Conservation (phyloP, 2,888 invertebrate species). For the Plagodis pulveraria region DNA sequence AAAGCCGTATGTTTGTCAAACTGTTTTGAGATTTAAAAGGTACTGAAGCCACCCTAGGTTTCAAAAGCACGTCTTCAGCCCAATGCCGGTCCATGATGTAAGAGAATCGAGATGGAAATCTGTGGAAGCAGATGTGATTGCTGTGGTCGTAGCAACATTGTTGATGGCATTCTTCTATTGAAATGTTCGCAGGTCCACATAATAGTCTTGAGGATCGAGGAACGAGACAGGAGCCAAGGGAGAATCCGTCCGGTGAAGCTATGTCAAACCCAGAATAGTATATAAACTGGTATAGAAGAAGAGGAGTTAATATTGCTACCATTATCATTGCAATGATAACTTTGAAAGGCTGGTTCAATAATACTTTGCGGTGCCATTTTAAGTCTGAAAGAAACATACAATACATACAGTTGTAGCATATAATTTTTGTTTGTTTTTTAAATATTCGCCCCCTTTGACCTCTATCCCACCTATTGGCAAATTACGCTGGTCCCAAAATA, state of each 20-base stretch:
- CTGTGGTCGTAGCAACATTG: slow-evolving; percentile 81
- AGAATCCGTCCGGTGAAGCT: slow-evolving; percentile 67
- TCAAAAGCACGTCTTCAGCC: slow-evolving; percentile 59
- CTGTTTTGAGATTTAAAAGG: slow-evolving; percentile 62
- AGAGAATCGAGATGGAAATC: slow-evolving; percentile 80
- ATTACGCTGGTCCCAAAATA: no score
- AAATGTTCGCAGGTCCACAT: slow-evolving; percentile 64
- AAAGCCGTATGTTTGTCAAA: slow-evolving; percentile 53
- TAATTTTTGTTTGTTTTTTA: no score
- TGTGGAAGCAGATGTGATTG: slow-evolving; percentile 76
- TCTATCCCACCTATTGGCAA: no score
- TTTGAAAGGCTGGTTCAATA: slow-evolving; percentile 68
- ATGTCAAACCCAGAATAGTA: slow-evolving; percentile 54
- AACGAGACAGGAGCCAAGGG: slow-evolving; percentile 70
- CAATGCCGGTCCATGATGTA: slow-evolving; percentile 66
- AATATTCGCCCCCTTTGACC: no score
- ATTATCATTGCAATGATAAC: slow-evolving; percentile 51
- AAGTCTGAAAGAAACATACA: slow-evolving; percentile 61
- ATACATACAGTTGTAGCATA: not conserved
- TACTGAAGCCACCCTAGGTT: slow-evolving; percentile 60
- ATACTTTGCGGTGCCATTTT: slow-evolving; percentile 68
- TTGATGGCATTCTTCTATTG: slow-evolving; percentile 62
- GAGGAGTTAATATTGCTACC: slow-evolving; percentile 55
- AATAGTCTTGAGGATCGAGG: slow-evolving; percentile 58
- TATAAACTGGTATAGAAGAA: slow-evolving; percentile 63